phyloP scores from a whole-genome alignment of 2,888 invertebrate species.

The Platycheirus albimanus region DNA sequence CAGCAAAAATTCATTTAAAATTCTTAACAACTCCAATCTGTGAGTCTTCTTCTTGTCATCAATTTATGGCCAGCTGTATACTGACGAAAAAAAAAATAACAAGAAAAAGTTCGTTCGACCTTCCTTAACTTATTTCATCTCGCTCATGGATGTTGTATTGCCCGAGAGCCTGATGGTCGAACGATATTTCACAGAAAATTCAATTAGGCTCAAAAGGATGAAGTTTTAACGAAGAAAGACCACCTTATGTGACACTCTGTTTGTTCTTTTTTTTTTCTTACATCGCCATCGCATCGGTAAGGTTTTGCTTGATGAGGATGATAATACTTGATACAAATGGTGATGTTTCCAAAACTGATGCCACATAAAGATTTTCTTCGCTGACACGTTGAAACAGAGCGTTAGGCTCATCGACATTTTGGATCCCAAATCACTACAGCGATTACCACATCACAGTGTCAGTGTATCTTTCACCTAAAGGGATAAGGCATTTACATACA shows the following conservation, averaged over 20 bases:
- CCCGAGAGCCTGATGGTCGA: slow-evolving; percentile 34
- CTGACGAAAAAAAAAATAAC: neutral
- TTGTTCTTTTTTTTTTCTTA: slow-evolving; percentile 1
- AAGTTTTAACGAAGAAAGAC: slow-evolving; percentile 71
- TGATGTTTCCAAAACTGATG: slow-evolving; percentile 25
- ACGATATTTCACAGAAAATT: slow-evolving; percentile 71
- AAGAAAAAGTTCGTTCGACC: slow-evolving; percentile 53
- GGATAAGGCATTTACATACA: neutral
- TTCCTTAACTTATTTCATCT: slow-evolving; percentile 59
- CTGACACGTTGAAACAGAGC: slow-evolving; percentile 52
- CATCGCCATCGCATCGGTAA: slow-evolving; percentile 54
- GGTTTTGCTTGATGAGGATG: slow-evolving; percentile 32
- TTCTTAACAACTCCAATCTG: slow-evolving; percentile 41
- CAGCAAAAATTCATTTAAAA: slow-evolving; percentile 69
- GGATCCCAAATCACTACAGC: slow-evolving; percentile 60
- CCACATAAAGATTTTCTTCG: slow-evolving; percentile 33
- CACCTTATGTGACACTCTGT: slow-evolving; percentile 44
- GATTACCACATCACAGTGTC: slow-evolving; percentile 59
- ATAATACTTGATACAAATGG: slow-evolving; percentile 59
- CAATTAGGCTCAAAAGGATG: slow-evolving; percentile 69
- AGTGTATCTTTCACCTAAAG: neutral
- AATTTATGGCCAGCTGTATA: slow-evolving; percentile 42
- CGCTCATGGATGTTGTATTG: neutral
- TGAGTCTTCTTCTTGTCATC: slow-evolving; percentile 56
- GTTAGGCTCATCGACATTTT: slow-evolving; percentile 28